Evolutionary conservation across 2,113 vertebrate species (phyloP).

Genomic region (Lophotis ruficrista): DNA sequence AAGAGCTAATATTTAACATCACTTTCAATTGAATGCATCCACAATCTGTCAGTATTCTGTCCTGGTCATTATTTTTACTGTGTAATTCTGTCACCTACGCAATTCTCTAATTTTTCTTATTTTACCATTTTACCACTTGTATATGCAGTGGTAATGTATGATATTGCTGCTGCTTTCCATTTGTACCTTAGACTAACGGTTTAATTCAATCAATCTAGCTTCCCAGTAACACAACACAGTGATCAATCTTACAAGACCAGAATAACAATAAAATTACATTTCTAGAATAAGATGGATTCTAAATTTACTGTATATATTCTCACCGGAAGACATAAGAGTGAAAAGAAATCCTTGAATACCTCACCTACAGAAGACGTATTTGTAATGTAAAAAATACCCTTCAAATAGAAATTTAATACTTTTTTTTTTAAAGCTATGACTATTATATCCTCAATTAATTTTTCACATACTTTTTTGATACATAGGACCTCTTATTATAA

Average conservation of each 20-base stretch:
- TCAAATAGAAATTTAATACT: neutral
- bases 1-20: constrained; percentile 38
- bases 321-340: neutral
- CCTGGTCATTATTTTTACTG: constrained; percentile 7
- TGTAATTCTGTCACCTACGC: constrained; percentile 5
- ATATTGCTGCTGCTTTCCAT: constrained; percentile 37
- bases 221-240: neutral
- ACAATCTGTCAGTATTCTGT: constrained; percentile 10
- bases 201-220: constrained; percentile 54
- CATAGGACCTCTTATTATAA: neutral
- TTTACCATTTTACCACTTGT: constrained; percentile 26
- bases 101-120: constrained; percentile 43
- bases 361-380: neutral
- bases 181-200: constrained; percentile 42
- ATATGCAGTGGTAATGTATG: constrained; percentile 15
- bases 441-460: constrained; percentile 11
- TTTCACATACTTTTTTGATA: neutral
- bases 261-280: constrained; percentile 57
- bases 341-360: constrained; percentile 12
- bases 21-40: constrained; percentile 28
- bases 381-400: neutral
- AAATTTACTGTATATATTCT: constrained; percentile 7
- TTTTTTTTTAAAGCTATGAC: neutral
- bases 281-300: constrained; percentile 43
- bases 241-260: constrained; percentile 48